phyloP scores from a whole-genome alignment of 1,140 invertebrate genomes.

The Cydia fagiglandana region DNA sequence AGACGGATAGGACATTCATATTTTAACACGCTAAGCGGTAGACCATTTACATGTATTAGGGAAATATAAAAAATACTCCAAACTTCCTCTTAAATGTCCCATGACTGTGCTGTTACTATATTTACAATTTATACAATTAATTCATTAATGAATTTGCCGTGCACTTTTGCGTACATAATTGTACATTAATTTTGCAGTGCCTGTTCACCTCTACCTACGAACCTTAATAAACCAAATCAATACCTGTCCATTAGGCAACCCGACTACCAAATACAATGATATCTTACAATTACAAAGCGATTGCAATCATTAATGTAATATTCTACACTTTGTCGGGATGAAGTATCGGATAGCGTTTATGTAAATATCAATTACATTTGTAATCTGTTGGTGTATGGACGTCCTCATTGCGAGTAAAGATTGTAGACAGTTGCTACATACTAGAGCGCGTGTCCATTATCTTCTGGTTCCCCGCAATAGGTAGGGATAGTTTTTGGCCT shows the following conservation, averaged over 20 bases:
- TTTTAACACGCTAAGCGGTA: too few species aligned
- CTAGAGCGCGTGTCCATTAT: conserved; percentile 14
- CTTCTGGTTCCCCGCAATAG: too few species aligned
- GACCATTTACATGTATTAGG: too few species aligned
- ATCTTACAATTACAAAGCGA: conserved; percentile 22
- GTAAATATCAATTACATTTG: conserved; percentile 29
- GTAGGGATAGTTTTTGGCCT: too few species aligned
- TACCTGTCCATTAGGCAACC: conserved; percentile 13
- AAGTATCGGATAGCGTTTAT: conserved; percentile 13
- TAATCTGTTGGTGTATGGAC: conserved; percentile 6
- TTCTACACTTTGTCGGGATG: neutral
- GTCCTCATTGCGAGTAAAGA: conserved; percentile 6
- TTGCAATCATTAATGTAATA: conserved; percentile 10
- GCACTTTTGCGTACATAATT: too few species aligned
- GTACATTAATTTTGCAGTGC: neutral
- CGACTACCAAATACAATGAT: conserved; percentile 11
- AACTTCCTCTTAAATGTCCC: too few species aligned
- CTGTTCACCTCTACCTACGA: neutral
- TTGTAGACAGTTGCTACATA: neutral
- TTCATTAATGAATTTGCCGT: too few species aligned
- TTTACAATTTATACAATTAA: too few species aligned
- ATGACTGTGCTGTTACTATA: too few species aligned
- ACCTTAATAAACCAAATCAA: neutral
- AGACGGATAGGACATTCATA: too few species aligned
- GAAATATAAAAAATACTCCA: too few species aligned